These are phyloP conservation scores for Gobiocypris rarus DNA, from an alignment of 2,113 vertebrate species.

Conservation along the genomic window DNA sequence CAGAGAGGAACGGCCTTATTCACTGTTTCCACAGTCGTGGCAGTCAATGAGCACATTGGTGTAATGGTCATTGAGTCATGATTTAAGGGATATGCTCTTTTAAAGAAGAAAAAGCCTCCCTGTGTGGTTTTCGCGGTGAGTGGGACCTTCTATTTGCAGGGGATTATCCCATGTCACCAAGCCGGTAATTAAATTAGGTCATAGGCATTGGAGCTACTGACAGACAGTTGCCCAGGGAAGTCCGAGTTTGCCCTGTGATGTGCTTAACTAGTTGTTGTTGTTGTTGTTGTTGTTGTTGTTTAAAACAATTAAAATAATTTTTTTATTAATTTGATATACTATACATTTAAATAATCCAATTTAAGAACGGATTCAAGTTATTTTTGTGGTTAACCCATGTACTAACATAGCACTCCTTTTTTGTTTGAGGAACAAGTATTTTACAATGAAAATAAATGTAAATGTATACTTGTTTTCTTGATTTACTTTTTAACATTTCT, in stretches of 20 bases:
- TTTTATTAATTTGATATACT: neutral
- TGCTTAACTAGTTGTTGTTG: neutral
- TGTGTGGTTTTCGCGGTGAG: constrained; percentile 8
- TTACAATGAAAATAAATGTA: constrained; percentile 14
- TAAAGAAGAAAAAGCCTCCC: constrained; percentile 1
- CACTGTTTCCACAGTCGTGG: constrained; percentile 29
- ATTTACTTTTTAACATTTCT: constrained; percentile 1
- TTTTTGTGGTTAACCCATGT: neutral
- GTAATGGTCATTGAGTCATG: constrained; percentile 1
- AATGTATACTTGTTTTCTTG: constrained; percentile 4
- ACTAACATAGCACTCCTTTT: neutral
- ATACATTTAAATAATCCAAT: neutral
- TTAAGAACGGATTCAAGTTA: neutral
- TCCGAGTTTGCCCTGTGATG: neutral
- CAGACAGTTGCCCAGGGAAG: neutral
- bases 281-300: neutral
- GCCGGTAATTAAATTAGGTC: constrained; percentile 46
- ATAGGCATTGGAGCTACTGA: constrained; percentile 11
- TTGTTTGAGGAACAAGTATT: neutral
- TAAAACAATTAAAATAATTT: neutral
- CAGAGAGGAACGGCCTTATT: neutral
- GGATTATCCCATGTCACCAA: constrained; percentile 44
- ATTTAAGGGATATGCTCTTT: neutral
- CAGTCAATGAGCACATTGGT: neutral
- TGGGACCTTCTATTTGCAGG: constrained; percentile 21